Percentiles rank a stretch among this genome's conserved stretches.
Conservation (phyloP, 2,113 vertebrate species). For the Chionomys nivalis region DNA sequence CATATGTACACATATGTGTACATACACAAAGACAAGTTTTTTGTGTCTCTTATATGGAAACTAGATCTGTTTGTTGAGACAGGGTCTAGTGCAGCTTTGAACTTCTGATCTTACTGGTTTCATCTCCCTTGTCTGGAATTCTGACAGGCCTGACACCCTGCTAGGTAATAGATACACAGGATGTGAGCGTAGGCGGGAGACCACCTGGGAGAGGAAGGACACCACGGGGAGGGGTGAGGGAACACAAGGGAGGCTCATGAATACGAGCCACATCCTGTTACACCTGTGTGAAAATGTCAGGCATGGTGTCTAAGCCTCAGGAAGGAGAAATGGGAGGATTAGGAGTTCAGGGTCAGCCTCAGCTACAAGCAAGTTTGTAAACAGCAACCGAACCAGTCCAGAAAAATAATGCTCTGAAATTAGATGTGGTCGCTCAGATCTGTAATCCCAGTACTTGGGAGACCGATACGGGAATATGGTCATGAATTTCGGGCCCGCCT, state of each 20-base stretch:
- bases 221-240: neutral
- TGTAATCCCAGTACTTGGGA: neutral
- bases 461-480: neutral
- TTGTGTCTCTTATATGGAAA: neutral
- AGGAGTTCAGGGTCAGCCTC: neutral
- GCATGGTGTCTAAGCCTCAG: neutral
- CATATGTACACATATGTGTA: neutral
- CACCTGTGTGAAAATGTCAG: neutral
- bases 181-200: neutral
- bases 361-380: neutral
- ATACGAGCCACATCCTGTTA: neutral
- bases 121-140: neutral
- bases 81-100: neutral
- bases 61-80: neutral
- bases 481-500: neutral
- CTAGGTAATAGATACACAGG: neutral
- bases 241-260: neutral
- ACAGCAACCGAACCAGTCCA: too few species aligned
- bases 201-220: neutral
- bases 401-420: too few species aligned
- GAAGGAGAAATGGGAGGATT: neutral
- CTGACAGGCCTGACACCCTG: neutral
- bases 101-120: neutral
- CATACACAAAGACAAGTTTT: neutral
- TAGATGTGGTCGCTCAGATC: neutral